Evolutionary conservation across 2,113 vertebrate species (phyloP).

Genomic region (Fregetta grallaria): DNA sequence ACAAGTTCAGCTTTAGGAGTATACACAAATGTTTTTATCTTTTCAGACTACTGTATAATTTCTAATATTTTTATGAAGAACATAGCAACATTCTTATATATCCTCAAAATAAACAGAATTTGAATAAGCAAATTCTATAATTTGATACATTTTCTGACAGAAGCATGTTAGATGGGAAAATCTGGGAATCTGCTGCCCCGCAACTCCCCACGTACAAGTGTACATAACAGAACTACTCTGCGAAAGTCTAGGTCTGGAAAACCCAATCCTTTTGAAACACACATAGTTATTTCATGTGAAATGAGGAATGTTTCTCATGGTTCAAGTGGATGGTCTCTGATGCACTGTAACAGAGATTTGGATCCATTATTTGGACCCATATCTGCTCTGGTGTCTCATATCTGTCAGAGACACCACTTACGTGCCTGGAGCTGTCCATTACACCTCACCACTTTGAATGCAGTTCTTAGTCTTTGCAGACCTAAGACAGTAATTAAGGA

Average conservation of each 20-base stretch:
- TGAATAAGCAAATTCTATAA: neutral
- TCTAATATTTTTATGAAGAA: neutral
- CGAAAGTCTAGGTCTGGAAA: neutral
- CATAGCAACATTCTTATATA: neutral
- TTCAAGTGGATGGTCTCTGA: neutral
- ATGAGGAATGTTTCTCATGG: neutral
- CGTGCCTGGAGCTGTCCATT: neutral
- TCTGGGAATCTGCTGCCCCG: neutral
- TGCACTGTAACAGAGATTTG: neutral
- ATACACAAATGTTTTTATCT: neutral
- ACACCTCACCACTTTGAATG: neutral
- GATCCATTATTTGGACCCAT: neutral
- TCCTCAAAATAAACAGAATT: neutral
- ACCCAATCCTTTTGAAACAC: neutral
- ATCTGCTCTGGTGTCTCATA: neutral
- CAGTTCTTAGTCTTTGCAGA: neutral
- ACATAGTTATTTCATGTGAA: neutral
- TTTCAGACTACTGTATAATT: neutral
- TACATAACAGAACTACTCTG: neutral
- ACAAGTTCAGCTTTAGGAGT: neutral
- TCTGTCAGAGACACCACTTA: neutral
- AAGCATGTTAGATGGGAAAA: neutral
- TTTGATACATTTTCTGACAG: neutral
- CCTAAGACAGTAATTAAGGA: neutral
- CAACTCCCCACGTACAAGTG: neutral